These are phyloP conservation scores for Lycophotia porphyrea DNA, from an alignment of 2,888 invertebrate genomes.

Conservation along the genomic window DNA sequence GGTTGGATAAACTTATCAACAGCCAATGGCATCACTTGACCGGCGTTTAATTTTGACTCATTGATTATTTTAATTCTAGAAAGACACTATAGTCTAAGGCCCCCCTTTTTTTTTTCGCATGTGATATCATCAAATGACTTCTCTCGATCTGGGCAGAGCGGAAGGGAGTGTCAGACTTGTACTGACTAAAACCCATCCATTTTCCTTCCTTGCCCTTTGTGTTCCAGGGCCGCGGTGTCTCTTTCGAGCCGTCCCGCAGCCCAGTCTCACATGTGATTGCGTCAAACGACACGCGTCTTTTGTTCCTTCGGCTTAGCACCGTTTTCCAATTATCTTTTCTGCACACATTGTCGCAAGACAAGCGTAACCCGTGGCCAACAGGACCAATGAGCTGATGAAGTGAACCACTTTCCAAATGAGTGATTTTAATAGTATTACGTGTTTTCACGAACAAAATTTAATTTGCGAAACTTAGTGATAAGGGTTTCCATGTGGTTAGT, in stretches of 20 bases:
- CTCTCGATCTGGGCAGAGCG: too few relatives aligned
- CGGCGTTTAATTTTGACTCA: neutral
- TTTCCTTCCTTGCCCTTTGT: too few relatives aligned
- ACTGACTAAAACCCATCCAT: too few relatives aligned
- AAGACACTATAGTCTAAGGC: neutral
- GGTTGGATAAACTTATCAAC: neutral
- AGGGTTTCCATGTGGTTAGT: constrained; percentile 56
- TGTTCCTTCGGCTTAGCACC: neutral
- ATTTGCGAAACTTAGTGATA: constrained; percentile 61
- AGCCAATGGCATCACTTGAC: neutral
- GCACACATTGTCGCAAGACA: neutral
- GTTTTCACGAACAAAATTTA: constrained; percentile 49
- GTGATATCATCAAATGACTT: too few relatives aligned
- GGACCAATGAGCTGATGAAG: constrained; percentile 26
- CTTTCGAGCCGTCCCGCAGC: too few relatives aligned
- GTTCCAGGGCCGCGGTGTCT: too few relatives aligned
- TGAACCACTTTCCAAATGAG: constrained; percentile 36
- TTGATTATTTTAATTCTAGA: neutral
- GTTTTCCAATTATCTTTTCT: neutral
- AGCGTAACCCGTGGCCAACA: neutral
- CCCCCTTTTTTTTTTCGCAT: too few relatives aligned
- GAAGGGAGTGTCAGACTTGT: too few relatives aligned
- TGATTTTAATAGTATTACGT: constrained; percentile 50
- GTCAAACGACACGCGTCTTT: neutral
- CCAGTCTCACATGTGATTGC: too few relatives aligned